Evolutionary conservation across 30 jellyfish, hydroid and myxozoan genomes (phyloP).

Genomic region (Pseudorhiza aurosa): DNA sequence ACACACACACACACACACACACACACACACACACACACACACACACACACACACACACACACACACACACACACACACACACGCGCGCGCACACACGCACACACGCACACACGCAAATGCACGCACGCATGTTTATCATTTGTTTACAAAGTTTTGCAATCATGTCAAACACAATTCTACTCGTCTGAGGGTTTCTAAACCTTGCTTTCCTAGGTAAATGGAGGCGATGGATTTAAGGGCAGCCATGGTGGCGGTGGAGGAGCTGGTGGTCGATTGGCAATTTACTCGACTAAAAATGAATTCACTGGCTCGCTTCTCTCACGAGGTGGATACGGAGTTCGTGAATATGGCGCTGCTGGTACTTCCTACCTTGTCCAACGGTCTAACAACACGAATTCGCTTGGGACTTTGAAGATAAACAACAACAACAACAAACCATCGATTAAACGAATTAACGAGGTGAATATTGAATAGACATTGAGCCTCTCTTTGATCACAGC

Average conservation of each 20-base stretch:
- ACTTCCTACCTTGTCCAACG: constrained; percentile 29
- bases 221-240: constrained; percentile 57
- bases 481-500: too few species aligned
- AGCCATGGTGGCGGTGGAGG: constrained; percentile 74
- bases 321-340: constrained; percentile 60
- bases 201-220: constrained; percentile 45
- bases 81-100: too few species aligned
- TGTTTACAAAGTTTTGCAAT: too few species aligned
- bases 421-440: constrained; percentile 41
- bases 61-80: too few species aligned
- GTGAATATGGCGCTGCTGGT: constrained; percentile 68
- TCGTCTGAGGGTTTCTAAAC: too few species aligned
- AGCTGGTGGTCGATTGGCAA: constrained; percentile 71
- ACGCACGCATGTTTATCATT: too few species aligned
- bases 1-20: too few species aligned
- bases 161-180: too few species aligned
- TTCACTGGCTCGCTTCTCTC: constrained; percentile 37
- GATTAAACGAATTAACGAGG: constrained; percentile 32
- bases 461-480: background rate
- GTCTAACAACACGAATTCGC: background rate
- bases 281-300: constrained; percentile 14
- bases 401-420: constrained; percentile 34
- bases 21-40: too few species aligned
- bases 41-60: too few species aligned
- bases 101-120: too few species aligned